Evolutionary conservation across 37 sponge, comb jelly and placozoan species (phyloP).

Genomic region (Axinella damicornis): DNA sequence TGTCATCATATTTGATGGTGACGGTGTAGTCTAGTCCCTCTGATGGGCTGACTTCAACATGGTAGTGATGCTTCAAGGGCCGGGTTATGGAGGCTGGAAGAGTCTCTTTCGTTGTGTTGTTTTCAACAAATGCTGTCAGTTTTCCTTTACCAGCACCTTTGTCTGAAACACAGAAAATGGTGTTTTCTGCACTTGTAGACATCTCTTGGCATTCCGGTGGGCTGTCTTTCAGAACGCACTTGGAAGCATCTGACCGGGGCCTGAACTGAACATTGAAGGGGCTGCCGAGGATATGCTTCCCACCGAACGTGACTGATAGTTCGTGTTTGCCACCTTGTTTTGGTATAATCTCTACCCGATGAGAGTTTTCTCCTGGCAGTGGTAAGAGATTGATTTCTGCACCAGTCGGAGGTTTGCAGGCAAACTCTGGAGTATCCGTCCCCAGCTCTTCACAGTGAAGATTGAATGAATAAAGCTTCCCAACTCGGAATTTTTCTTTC

Average conservation of each 20-base stretch:
- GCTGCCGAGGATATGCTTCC: conserved; percentile 80
- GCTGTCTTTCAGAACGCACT: conserved; percentile 61
- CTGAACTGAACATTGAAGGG: conserved; percentile 65
- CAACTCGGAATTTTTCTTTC: conserved; percentile 57
- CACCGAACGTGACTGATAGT: conserved; percentile 50
- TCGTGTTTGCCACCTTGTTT: conserved; percentile 50
- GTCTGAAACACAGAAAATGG: conserved; percentile 53
- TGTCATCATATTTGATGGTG: conserved; percentile 69
- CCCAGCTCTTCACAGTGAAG: conserved; percentile 85
- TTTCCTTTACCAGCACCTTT: conserved; percentile 83
- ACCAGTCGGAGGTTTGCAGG: conserved; percentile 36
- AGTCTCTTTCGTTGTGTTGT: conserved; percentile 10
- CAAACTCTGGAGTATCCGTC: conserved; percentile 24
- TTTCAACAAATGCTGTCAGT: conserved; percentile 55
- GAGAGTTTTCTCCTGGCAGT: conserved; percentile 20
- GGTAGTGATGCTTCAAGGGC: conserved; percentile 37
- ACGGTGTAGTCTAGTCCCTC: conserved; percentile 62
- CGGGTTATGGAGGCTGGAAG: conserved; percentile 25
- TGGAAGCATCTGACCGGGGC: conserved; percentile 64
- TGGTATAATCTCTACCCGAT: conserved; percentile 64
- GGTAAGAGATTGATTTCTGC: conserved; percentile 35
- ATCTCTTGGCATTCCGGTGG: conserved; percentile 18
- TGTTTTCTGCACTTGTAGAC: conserved; percentile 14
- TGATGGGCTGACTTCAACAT: conserved; percentile 52
- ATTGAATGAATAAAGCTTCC: conserved; percentile 61